phyloP scores from a whole-genome alignment of 1,140 invertebrate genomes.

The Holotrichia oblita region DNA sequence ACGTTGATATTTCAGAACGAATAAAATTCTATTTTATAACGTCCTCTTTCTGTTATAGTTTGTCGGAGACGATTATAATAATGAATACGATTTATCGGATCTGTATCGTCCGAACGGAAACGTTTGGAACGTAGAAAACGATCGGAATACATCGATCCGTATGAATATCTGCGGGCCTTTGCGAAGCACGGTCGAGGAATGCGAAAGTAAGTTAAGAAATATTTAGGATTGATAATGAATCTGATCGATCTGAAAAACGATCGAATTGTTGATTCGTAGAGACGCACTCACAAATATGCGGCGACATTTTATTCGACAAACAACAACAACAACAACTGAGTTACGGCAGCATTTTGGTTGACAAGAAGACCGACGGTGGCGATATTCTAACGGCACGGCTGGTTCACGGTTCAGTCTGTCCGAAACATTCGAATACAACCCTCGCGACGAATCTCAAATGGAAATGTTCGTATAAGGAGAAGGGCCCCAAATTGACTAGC shows the following conservation, averaged over 20 bases:
- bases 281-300: not conserved
- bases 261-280: not conserved
- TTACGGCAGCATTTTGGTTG: not conserved
- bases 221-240: too few species aligned
- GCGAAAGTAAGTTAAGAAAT: not conserved
- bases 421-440: not conserved
- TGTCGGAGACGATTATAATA: not conserved
- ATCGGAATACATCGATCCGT: not conserved
- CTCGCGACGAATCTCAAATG: not conserved
- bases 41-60: too few species aligned
- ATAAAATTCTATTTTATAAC: too few species aligned
- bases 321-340: not conserved
- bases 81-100: not conserved
- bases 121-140: not conserved
- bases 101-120: not conserved
- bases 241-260: too few species aligned
- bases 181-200: not conserved
- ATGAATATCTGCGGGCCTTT: conserved; percentile 6
- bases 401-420: not conserved
- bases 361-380: not conserved
- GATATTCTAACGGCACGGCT: not conserved
- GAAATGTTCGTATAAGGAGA: not conserved
- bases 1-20: not conserved
- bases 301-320: not conserved
- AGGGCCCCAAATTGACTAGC: not conserved